phyloP scores from a whole-genome alignment of 2,888 invertebrate species.

The Linnaemya vulpina region DNA sequence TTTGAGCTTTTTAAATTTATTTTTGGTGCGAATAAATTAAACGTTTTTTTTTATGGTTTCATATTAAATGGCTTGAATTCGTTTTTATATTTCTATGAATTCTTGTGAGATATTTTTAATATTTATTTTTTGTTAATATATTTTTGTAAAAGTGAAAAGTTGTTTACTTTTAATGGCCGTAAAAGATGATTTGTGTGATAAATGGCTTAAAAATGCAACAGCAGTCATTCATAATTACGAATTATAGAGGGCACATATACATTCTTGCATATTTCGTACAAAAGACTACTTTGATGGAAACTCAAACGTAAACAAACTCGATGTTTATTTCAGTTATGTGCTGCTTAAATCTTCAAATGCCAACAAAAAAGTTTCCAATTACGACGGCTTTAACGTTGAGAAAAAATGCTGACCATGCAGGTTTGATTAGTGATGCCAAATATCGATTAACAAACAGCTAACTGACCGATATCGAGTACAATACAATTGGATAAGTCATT shows the following conservation, averaged over 20 bases:
- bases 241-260: not conserved
- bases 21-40: not conserved
- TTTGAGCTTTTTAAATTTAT: not conserved
- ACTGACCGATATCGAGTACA: too few relatives aligned
- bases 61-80: not conserved
- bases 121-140: not conserved
- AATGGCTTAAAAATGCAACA: constrained; percentile 12
- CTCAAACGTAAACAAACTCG: not conserved
- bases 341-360: not conserved
- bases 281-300: not conserved
- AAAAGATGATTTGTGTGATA: constrained; percentile 16
- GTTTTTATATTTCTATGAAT: not conserved
- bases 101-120: not conserved
- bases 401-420: too few relatives aligned
- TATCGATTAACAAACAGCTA: too few relatives aligned
- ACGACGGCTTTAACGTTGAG: too few relatives aligned
- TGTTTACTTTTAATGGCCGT: constrained; percentile 38
- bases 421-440: too few relatives aligned
- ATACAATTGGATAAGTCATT: too few relatives aligned
- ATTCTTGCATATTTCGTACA: not conserved
- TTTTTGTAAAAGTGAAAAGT: constrained; percentile 28
- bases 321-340: not conserved
- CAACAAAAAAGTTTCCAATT: too few relatives aligned
- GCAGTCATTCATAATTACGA: constrained; percentile 9
- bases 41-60: not conserved